Percentiles rank a stretch among this genome's conserved stretches.
Conservation (phyloP, 2,888 invertebrate species). For the Tipula unca region DNA sequence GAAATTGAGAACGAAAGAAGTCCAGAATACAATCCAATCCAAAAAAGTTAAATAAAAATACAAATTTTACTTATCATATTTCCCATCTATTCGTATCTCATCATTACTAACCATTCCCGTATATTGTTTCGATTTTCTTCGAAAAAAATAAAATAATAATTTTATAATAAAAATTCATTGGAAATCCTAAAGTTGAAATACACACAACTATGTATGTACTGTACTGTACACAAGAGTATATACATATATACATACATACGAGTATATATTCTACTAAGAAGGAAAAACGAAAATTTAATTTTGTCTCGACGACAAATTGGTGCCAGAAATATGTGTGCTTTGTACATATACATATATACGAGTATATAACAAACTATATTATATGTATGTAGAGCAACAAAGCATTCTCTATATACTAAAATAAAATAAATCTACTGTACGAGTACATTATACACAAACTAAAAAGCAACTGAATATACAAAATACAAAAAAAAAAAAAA, state of each 20-base stretch:
- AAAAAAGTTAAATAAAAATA: background rate
- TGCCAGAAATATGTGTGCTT: slow-evolving; percentile 14
- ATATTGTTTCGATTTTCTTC: background rate
- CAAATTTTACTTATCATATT: background rate
- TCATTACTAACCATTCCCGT: background rate
- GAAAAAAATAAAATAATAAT: background rate
- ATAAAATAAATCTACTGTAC: background rate
- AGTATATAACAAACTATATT: background rate
- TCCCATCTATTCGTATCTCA: background rate
- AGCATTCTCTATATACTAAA: background rate
- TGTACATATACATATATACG: background rate
- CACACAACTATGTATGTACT: background rate
- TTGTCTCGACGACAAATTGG: slow-evolving; percentile 4
- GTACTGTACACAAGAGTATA: background rate
- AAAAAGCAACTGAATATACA: background rate
- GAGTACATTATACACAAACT: background rate
- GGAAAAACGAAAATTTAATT: background rate
- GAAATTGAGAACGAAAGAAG: background rate
- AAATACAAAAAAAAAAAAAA: background rate
- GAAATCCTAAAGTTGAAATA: background rate
- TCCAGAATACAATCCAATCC: background rate
- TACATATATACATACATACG: background rate
- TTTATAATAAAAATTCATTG: background rate
- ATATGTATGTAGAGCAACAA: background rate
- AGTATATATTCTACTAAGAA: background rate